Evolutionary conservation across 2,797 vertebrate genomes (phyloP).

Genomic region (Coreius guichenoti): DNA sequence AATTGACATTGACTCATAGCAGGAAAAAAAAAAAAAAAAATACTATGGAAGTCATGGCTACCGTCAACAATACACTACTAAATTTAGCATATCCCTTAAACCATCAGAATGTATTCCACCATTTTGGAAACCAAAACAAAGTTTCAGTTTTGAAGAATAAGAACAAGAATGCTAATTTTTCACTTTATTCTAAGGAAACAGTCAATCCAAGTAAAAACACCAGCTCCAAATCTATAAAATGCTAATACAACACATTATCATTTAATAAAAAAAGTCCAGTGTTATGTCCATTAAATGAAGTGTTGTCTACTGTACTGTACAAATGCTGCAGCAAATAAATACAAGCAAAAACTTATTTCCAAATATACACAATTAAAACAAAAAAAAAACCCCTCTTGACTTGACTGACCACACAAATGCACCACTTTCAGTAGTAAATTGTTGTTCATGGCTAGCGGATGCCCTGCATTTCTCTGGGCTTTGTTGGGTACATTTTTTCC

Average conservation of each 20-base stretch:
- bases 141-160: neutral
- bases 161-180: neutral
- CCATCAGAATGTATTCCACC: neutral
- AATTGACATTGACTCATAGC: too few relatives aligned
- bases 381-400: neutral
- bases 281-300: neutral
- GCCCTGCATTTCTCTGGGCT: slow-evolving; percentile 86
- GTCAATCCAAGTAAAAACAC: neutral
- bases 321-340: slow-evolving; percentile 17
- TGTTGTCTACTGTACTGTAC: slow-evolving; percentile 19
- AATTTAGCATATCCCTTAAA: neutral
- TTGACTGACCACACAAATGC: neutral
- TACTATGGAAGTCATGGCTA: neutral
- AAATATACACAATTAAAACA: neutral
- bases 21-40: too few relatives aligned
- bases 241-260: neutral
- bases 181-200: slow-evolving; percentile 7
- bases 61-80: neutral
- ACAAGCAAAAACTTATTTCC: neutral
- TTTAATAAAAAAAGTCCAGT: neutral
- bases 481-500: slow-evolving; percentile 82
- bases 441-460: slow-evolving; percentile 79
- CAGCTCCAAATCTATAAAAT: neutral
- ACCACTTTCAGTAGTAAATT: neutral
- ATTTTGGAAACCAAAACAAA: neutral